Conservation (phyloP, 2,888 invertebrate genomes). For the Tetanocera ferruginea region DNA sequence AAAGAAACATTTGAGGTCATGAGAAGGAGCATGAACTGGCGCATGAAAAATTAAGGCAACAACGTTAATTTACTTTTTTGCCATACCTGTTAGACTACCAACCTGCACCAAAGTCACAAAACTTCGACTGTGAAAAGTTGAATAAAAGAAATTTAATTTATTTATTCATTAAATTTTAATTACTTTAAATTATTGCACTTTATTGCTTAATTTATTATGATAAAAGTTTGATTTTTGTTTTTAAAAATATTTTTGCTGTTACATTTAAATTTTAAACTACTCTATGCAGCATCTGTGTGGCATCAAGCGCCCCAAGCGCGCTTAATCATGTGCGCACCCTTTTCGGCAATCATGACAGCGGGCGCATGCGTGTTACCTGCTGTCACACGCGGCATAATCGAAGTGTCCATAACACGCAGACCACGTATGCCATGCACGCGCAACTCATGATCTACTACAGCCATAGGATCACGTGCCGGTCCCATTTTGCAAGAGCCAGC, state of each 20-base stretch:
- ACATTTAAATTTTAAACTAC: slow-evolving; percentile 58
- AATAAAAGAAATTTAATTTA: too few relatives aligned
- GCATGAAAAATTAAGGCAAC: too few relatives aligned
- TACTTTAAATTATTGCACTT: background rate
- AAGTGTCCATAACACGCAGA: slow-evolving; percentile 83
- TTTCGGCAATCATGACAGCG: slow-evolving; percentile 85
- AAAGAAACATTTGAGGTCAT: too few relatives aligned
- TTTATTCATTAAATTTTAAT: background rate
- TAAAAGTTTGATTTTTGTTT: background rate
- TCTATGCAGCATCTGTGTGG: slow-evolving; percentile 68
- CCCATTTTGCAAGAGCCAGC: slow-evolving; percentile 89
- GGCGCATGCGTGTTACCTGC: slow-evolving; percentile 85
- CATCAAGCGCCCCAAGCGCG: slow-evolving; percentile 69
- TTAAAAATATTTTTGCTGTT: background rate
- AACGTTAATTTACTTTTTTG: too few relatives aligned
- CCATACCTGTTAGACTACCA: too few relatives aligned
- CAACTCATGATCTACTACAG: slow-evolving; percentile 81
- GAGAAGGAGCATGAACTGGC: too few relatives aligned
- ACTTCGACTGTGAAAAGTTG: too few relatives aligned
- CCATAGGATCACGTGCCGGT: slow-evolving; percentile 77
- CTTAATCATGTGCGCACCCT: slow-evolving; percentile 69
- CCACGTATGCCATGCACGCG: slow-evolving; percentile 75
- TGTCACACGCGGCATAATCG: slow-evolving; percentile 83
- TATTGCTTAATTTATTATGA: background rate
- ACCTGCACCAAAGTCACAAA: too few relatives aligned